Base-by-base conservation (phyloP, 2,888 invertebrate species). In the Diogma glabrata region DNA sequence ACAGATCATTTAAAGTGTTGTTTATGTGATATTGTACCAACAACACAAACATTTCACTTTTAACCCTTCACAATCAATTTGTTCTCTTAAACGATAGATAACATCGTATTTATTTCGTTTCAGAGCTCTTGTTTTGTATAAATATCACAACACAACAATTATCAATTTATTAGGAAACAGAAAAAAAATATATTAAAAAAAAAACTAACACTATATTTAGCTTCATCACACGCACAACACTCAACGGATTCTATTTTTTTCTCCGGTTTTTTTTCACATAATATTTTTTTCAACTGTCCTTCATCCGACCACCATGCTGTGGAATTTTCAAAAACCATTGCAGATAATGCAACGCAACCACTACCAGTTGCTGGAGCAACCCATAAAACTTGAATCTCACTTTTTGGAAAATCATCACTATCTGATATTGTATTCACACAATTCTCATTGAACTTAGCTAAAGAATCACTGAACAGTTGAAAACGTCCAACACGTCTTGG, bases 161-260 rank as follows among this genome's bases (percentile, higher is more conserved):
- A n/a, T n/a, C n/a, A n/a, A 46, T 23, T 49, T 48, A 43, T 30
- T 43, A 46, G 24, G 22, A 26, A 26, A 46, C 19, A 7, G 16
- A 10, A 46, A 46, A 46, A 19, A 23, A 10, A 45, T 16, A 45
- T 4, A n/a, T 19, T 20, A 52, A 19, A 43, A 23, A 28, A 12
- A 47, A 33, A 8, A 58, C 62, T 70, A 62, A 88, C 87, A 70
- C 82, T 87, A 69, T 97, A 97, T 67, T 93, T 92, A 53, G 96
- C 97, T 64, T 94, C 92, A 63, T 94, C 93, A 66, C 95, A 95
- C 8, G 95, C 91, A 70, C 93, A 93, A 67, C 95, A 95, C 56
- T 80, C 77, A 56, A 79, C 77, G 2, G 71, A 72, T 52, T 75
- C 74, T 49, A 74, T 74, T 57, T 73, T 78, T 57, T 78, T 83